Evolutionary conservation across 2,888 invertebrate species (phyloP), one percentile per base, ranked within the genome.

Genomic region (Eustalomyia histrio): DNA sequence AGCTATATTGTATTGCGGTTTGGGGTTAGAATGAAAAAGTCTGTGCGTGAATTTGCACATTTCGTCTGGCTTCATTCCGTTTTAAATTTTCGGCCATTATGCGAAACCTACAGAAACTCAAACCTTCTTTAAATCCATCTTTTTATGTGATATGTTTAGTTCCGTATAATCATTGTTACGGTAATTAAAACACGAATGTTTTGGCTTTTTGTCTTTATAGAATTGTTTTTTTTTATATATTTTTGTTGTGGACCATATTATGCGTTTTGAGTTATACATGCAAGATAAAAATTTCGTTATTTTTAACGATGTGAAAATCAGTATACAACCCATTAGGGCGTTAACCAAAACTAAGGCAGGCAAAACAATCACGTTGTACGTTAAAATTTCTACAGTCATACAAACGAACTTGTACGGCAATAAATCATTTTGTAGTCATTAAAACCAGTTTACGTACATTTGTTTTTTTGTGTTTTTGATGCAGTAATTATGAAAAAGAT

Each of bases 381-480:
- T 47, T 60, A 39, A 47, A 52, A 8, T 55, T 18, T 68, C 63
- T 52, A 58, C 61, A 61, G 63, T 64, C 65, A 52, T 80, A 58
- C 68, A 80, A 80, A 63, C 64, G 24, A 24, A 73, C 61, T 71
- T 68, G 64, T 69, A 61, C 47, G 35, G 53, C 65, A 63, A 67
- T 80, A 76, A 80, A 76, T 80, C 72, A 76, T 80, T 76, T 80
- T 57, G 33, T 39, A 72, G 78, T 72, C 60, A 67, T 69, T 78
- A 78, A 72, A 78, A 78, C 33, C 60, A 72, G 65, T 60, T 72
- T 72, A 50, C 53, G 52, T 58, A 52, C 39, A 47, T 21, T 71
- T 67, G 61, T 47, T 18, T 35, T 55, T 55, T 76, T 43, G 39
- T 29, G 39, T 33, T 53, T n/a, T 61, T 64, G 43, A 47, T 57